Conservation (phyloP, 2,113 vertebrate genomes). For the Varanus komodoensis region DNA sequence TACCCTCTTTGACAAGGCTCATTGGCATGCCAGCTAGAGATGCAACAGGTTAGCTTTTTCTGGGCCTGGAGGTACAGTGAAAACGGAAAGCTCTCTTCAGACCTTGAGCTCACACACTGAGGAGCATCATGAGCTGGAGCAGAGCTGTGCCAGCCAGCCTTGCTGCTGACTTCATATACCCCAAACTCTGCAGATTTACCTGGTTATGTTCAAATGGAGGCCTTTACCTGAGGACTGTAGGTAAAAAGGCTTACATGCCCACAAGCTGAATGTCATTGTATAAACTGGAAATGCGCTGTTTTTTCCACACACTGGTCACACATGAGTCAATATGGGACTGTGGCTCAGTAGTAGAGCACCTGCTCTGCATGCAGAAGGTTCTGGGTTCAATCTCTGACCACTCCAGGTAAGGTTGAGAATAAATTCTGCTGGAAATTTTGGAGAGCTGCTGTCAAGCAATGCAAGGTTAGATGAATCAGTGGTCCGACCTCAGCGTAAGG, state of each 20-base stretch:
- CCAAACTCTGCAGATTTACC: not conserved
- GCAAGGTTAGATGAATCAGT: too few species aligned
- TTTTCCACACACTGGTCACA: not conserved
- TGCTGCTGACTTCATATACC: not conserved
- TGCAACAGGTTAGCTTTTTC: constrained; percentile 36
- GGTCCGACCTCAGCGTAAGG: too few species aligned
- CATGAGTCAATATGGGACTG: not conserved
- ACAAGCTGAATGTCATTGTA: not conserved
- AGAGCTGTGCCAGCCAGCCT: not conserved
- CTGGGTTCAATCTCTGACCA: too few species aligned
- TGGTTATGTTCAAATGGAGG: not conserved
- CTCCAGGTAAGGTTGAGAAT: too few species aligned
- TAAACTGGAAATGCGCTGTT: not conserved
- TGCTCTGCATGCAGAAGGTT: too few species aligned
- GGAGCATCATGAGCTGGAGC: not conserved
- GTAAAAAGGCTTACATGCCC: not conserved
- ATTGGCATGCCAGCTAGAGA: not conserved
- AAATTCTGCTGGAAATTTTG: too few species aligned
- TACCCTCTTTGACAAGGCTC: constrained; percentile 11
- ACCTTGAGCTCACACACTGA: not conserved
- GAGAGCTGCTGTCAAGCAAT: too few species aligned
- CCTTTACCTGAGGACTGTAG: not conserved
- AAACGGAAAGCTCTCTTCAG: too few species aligned
- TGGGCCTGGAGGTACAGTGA: not conserved
- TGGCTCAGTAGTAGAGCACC: too few species aligned